Percentiles rank a stretch among this genome's conserved stretches.
Conservation (phyloP, 2,888 invertebrate species). For the Tachina grossa region DNA sequence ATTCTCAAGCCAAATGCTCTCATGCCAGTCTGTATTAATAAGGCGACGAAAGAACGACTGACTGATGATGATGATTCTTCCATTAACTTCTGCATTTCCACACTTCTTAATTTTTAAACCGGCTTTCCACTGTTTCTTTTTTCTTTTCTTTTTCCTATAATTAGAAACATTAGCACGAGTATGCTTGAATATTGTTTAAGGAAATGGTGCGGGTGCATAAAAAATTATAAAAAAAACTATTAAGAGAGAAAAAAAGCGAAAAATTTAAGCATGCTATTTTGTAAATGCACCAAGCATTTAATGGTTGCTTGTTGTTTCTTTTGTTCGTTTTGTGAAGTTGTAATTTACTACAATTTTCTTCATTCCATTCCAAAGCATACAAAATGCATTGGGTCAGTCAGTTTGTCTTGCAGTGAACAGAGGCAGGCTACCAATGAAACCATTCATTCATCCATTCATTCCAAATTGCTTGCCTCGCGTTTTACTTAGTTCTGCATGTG, state of each 20-base stretch:
- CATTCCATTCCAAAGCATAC: conserved; percentile 9
- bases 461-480: conserved; percentile 46
- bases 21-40: conserved; percentile 12
- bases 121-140: conserved; percentile 29
- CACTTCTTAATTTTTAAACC: conserved; percentile 18
- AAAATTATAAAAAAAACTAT: not conserved
- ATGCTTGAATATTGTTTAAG: conserved; percentile 55
- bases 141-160: conserved; percentile 44
- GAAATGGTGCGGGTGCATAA: conserved; percentile 63
- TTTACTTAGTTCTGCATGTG: conserved; percentile 41
- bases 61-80: conserved; percentile 15
- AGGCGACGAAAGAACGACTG: not conserved
- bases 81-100: conserved; percentile 34
- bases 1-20: conserved; percentile 29
- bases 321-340: conserved; percentile 9
- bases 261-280: conserved; percentile 4
- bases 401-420: conserved; percentile 36
- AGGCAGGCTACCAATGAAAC: conserved; percentile 34
- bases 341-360: conserved; percentile 34
- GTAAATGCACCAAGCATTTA: conserved; percentile 12
- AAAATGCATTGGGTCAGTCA: conserved; percentile 55
- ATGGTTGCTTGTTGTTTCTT: not conserved
- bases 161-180: conserved; percentile 68
- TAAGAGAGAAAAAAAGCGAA: not conserved
- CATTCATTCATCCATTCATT: conserved; percentile 36